Percentiles rank a stretch among this genome's conserved stretches.
Conservation (phyloP, 2,113 vertebrate species). For the Oceanites oceanicus region DNA sequence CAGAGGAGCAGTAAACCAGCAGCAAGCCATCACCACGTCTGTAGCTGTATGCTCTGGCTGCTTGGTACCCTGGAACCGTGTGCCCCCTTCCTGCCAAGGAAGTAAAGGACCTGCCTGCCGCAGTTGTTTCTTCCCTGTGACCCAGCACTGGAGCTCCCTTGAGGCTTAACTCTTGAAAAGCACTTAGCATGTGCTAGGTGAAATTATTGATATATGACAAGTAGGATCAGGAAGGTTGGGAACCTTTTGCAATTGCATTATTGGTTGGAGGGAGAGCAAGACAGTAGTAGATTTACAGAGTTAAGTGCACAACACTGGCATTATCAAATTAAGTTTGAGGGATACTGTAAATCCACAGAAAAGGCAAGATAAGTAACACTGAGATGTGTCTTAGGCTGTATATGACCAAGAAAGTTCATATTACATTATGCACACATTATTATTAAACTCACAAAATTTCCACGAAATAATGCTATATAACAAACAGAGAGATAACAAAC, state of each 20-base stretch:
- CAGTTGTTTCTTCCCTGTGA: not conserved
- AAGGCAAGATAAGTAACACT: not conserved
- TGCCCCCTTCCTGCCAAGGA: not conserved
- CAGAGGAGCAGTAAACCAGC: not conserved
- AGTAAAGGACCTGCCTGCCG: not conserved
- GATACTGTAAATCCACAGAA: not conserved
- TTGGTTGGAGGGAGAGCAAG: not conserved
- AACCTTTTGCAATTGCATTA: not conserved
- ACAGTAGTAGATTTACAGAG: not conserved
- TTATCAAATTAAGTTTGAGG: not conserved
- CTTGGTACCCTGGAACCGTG: rapidly evolving
- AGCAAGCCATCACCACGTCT: rapidly evolving
- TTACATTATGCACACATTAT: not conserved
- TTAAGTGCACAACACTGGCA: not conserved
- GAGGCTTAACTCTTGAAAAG: rapidly evolving
- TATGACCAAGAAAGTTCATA: not conserved
- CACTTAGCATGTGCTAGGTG: rapidly evolving
- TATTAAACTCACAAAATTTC: not conserved
- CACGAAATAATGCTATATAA: not conserved
- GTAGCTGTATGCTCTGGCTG: not conserved
- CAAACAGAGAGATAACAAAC: not conserved
- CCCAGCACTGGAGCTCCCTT: not conserved
- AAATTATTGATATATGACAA: not conserved
- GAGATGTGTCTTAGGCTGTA: not conserved
- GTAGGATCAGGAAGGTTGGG: not conserved